Evolutionary conservation across 2,113 vertebrate genomes (phyloP).

Genomic region (Smithornis capensis): DNA sequence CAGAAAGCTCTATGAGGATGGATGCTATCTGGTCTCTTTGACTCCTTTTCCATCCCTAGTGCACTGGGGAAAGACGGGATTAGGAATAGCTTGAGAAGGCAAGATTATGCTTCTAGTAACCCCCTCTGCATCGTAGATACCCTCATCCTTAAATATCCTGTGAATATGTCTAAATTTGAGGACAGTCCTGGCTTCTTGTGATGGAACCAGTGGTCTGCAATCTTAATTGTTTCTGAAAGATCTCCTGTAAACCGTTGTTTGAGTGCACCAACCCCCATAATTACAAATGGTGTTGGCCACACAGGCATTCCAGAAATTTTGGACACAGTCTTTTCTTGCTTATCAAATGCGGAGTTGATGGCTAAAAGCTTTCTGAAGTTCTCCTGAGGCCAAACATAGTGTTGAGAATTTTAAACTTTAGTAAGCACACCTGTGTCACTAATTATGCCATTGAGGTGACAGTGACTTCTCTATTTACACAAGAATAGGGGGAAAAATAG

Average conservation of each 20-base stretch:
- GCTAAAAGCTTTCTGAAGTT: background rate
- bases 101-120: background rate
- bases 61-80: background rate
- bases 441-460: background rate
- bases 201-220: background rate
- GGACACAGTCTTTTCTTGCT: background rate
- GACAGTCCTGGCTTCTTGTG: background rate
- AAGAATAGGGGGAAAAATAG: background rate
- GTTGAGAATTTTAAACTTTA: background rate
- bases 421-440: background rate
- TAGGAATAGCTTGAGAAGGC: background rate
- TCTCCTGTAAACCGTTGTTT: slow-evolving; percentile 38
- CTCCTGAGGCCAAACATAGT: background rate
- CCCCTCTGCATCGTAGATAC: background rate
- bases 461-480: background rate
- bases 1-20: background rate
- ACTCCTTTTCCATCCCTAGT: background rate
- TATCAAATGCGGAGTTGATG: background rate
- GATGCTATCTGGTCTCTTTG: background rate
- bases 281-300: slow-evolving; percentile 23
- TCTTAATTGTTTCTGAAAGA: slow-evolving; percentile 38
- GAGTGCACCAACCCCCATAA: slow-evolving; percentile 4
- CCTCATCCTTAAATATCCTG: background rate
- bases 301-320: slow-evolving; percentile 33
- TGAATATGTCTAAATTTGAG: background rate